Conservation (phyloP, 2,797 vertebrate genomes). For the Phylloscopus collybita region DNA sequence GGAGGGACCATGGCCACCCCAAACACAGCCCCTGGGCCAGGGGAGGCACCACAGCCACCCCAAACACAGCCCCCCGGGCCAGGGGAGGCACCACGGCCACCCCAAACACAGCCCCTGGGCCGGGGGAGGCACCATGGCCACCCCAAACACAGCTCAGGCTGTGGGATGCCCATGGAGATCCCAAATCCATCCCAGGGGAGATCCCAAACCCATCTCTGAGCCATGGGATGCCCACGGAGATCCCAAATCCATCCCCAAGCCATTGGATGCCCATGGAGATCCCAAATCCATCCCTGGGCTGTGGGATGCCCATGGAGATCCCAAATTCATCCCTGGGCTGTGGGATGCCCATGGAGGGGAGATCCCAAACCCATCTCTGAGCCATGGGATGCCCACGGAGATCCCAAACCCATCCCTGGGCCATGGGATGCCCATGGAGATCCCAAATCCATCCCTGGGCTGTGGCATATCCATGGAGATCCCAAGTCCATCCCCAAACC, state of each 20-base stretch:
- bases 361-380: neutral
- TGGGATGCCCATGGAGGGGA: neutral
- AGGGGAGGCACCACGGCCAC: no score
- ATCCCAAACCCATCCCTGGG: rapidly evolving
- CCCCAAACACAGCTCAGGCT: no score
- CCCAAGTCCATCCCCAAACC: rapidly evolving
- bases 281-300: neutral
- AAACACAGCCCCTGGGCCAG: no score
- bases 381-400: rapidly evolving
- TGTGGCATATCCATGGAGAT: rapidly evolving
- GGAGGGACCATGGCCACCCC: no score
- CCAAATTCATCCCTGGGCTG: neutral
- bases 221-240: rapidly evolving
- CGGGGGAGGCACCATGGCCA: no score
- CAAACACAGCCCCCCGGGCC: no score
- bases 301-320: rapidly evolving
- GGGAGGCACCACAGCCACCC: no score
- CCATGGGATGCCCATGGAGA: rapidly evolving
- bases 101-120: no score
- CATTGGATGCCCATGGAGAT: rapidly evolving
- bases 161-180: no score
- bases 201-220: no score
- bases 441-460: neutral
- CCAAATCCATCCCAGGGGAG: no score
- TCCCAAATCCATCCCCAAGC: rapidly evolving